These are phyloP conservation scores for Cairina moschata DNA, from an alignment of 2,113 vertebrate genomes.

Conservation along the genomic window DNA sequence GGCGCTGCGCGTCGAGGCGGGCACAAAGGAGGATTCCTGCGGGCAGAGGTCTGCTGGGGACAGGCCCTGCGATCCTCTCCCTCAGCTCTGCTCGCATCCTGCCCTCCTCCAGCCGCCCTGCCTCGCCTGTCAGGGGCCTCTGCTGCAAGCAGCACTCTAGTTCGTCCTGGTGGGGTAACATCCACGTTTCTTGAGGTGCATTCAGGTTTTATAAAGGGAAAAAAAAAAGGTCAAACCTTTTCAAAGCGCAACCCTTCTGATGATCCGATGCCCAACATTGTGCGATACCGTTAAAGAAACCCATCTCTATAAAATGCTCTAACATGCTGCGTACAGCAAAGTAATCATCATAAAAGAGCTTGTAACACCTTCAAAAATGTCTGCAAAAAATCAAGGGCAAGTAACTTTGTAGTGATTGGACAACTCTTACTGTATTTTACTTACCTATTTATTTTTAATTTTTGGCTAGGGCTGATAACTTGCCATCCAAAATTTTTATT, in stretches of 20 bases:
- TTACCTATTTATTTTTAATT: not conserved
- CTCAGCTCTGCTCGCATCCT: too few species aligned
- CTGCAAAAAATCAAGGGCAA: not conserved
- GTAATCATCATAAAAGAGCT: not conserved
- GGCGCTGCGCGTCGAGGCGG: not conserved
- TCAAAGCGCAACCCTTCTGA: not conserved
- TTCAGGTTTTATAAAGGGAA: too few species aligned
- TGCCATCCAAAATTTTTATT: not conserved
- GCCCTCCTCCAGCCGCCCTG: not conserved
- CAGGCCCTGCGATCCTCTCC: accelerated
- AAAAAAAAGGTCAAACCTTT: not conserved
- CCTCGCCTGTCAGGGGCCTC: not conserved
- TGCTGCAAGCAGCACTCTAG: accelerated
- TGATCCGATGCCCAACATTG: not conserved
- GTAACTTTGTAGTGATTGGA: not conserved
- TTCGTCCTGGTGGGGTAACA: accelerated
- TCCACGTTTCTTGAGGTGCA: accelerated
- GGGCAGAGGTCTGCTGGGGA: too few species aligned
- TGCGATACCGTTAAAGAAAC: not conserved
- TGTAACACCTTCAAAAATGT: not conserved
- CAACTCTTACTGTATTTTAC: not conserved
- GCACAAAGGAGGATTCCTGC: not conserved
- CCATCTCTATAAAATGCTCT: accelerated
- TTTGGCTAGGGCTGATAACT: not conserved
- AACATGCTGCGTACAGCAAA: too few species aligned